Base-by-base conservation (phyloP, 2,113 vertebrate genomes). In the Myrmophylax atrothorax region DNA sequence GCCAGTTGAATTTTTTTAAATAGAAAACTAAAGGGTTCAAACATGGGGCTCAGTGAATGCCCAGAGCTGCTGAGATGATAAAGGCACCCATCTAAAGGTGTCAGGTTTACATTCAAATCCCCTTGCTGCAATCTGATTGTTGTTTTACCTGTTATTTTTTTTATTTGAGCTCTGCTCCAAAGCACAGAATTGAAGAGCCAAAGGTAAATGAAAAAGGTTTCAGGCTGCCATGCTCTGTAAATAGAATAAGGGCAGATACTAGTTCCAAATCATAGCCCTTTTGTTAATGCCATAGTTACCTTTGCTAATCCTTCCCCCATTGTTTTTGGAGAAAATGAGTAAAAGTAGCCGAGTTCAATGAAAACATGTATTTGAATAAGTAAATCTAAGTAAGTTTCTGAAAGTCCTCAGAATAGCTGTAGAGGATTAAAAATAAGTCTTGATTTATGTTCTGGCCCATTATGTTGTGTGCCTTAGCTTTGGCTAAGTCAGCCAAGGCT, bases 361-460 rank as follows among this genome's bases (percentile, higher is more conserved):
- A 63, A 90, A 93, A 55, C 14, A 17, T 37, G 17, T 22, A 25
- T 87, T 84, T 55, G 56, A 93, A 56, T 84, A 93, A 44, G 42
- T 84, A 62, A 77, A 38, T 63, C 1, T 2, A 77, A 75, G 25
- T 33, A 87, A 84, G 29, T 75, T 93, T 72, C 38, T 70, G 10
- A 22, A 84, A 69, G 19, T 70, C 50, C 37, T 86, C 16, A 29
- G 33, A 92, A 66, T 80, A 93, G 72, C 37, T 74, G 31, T 15
- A 9, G 56, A 78, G 37, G 52, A 87, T 87, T 87, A 92, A 95
- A 95, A 94, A 86, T 80, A 96, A 92, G 22, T 38, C 35, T 52
- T 75, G 76, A 72, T 74, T 80, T 91, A 29, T 80, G 24, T 87
- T 92, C 64, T 86, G 64, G 76, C 60, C 94, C 52, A n/a, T 94